Percentiles rank a stretch among this genome's conserved stretches.
Evolutionary conservation across 2,113 vertebrate species (phyloP).

Genomic region (Cynocephalus volans): DNA sequence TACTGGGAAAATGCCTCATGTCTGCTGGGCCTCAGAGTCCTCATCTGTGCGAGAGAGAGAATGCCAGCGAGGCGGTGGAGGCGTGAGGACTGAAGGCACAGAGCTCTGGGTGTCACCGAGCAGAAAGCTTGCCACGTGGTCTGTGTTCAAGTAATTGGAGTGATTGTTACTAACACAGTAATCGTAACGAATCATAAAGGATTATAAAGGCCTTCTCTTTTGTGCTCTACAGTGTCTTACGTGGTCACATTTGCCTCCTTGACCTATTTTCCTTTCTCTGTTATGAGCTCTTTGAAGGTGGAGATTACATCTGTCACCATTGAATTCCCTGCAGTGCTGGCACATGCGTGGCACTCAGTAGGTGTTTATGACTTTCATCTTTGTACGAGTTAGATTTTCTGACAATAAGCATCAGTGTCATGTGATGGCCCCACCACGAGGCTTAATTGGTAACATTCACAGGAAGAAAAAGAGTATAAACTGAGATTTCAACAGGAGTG

Average conservation of each 20-base stretch:
- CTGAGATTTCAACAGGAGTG: not conserved
- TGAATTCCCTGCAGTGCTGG: not conserved
- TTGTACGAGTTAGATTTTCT: not conserved
- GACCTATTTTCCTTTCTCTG: not conserved
- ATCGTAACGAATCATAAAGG: not conserved
- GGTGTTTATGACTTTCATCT: slow-evolving; percentile 61
- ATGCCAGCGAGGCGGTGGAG: not conserved
- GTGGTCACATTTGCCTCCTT: not conserved
- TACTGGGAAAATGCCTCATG: not conserved
- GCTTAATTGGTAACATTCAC: slow-evolving; percentile 66
- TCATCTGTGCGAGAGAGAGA: not conserved
- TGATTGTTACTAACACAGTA: not conserved
- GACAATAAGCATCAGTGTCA: slow-evolving; percentile 30
- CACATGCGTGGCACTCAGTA: not conserved
- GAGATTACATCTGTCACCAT: not conserved
- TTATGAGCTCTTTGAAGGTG: slow-evolving; percentile 25
- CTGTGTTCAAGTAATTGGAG: not conserved
- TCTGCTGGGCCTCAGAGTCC: not conserved
- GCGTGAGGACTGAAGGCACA: not conserved
- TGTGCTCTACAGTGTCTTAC: not conserved
- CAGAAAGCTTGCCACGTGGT: not conserved
- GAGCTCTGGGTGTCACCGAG: not conserved
- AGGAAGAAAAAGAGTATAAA: slow-evolving; percentile 39
- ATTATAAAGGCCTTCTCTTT: not conserved
- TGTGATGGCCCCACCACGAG: not conserved